A percentile compares a stretch with the other conserved stretches of the same genome.
Conservation (phyloP, 2,888 invertebrate species). For the Julus scandinavius region DNA sequence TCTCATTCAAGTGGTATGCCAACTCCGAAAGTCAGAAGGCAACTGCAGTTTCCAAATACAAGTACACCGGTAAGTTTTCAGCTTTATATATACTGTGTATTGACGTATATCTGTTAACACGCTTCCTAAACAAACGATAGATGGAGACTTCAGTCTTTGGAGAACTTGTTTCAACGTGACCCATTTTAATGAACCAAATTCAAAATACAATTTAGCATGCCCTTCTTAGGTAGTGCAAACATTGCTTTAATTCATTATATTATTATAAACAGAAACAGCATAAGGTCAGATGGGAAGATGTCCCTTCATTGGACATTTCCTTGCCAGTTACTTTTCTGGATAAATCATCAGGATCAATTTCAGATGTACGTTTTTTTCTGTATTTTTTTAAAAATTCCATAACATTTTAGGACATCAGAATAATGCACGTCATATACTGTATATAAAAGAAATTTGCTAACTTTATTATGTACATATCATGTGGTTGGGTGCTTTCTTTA, state of each 20-base stretch:
- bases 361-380: background rate
- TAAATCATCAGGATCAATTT: background rate
- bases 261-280: background rate
- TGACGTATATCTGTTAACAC: background rate
- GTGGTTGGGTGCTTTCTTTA: no score
- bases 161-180: background rate
- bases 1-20: background rate
- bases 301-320: background rate
- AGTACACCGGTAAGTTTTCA: background rate
- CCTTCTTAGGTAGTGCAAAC: background rate
- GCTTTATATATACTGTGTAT: background rate
- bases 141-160: background rate
- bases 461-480: no score
- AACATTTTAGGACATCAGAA: no score
- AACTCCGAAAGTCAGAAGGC: background rate
- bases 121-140: background rate
- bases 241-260: background rate
- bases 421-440: no score
- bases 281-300: constrained; percentile 1
- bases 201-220: background rate
- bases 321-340: background rate
- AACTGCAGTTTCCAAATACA: background rate
- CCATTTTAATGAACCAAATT: background rate
- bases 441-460: no score
- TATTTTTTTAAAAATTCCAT: background rate